phyloP scores from a whole-genome alignment of 1,140 invertebrate genomes.

The Stratiolaelaps scimitus region DNA sequence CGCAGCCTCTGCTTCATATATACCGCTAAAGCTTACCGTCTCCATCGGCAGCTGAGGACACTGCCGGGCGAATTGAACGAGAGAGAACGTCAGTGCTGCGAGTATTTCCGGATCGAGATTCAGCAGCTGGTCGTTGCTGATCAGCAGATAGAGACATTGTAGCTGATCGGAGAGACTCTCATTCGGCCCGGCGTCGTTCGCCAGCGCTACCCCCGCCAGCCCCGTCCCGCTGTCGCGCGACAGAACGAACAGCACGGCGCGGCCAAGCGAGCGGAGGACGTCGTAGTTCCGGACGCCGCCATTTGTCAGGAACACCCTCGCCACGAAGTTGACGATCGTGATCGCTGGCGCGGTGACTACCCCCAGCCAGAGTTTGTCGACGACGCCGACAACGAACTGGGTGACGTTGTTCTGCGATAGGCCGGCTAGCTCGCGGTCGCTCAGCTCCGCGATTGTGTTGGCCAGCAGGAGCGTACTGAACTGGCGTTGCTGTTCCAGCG shows the following conservation, averaged over 20 bases:
- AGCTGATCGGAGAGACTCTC: neutral
- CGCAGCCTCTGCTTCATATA: too few relatives aligned
- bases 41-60: constrained; percentile 24
- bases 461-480: constrained; percentile 5
- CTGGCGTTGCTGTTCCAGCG: constrained; percentile 13
- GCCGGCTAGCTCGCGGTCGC: constrained; percentile 6
- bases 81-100: constrained; percentile 11
- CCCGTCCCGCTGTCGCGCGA: constrained; percentile 12
- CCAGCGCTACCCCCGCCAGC: too few relatives aligned
- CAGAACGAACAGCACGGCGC: constrained; percentile 12
- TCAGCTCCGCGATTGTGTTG: constrained; percentile 6
- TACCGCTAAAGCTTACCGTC: constrained; percentile 1
- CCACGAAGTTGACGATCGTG: constrained; percentile 7
- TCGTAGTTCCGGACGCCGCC: constrained; percentile 10
- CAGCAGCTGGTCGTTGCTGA: constrained; percentile 15
- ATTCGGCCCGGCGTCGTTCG: too few relatives aligned
- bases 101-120: constrained; percentile 22
- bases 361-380: constrained; percentile 30
- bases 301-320: constrained; percentile 17
- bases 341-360: neutral
- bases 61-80: constrained; percentile 23
- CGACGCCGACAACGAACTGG: constrained; percentile 11
- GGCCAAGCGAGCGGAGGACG: constrained; percentile 10
- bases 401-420: constrained; percentile 28
- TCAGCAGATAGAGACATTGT: constrained; percentile 4